phyloP scores from a whole-genome alignment of 2,113 vertebrate species.

The Neolamprologus tretocephalus region DNA sequence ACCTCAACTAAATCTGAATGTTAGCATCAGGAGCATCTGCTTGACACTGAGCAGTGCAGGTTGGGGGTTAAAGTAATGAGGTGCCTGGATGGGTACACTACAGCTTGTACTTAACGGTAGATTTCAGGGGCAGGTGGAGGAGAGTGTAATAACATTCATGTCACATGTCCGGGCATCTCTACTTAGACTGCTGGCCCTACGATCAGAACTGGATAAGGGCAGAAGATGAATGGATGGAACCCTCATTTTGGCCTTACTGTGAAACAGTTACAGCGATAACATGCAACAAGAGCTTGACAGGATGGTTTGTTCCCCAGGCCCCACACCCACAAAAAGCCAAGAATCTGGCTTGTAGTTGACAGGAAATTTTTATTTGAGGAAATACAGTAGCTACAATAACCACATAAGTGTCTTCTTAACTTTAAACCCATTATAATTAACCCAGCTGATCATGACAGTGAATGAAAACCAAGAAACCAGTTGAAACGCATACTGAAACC shows the following conservation, averaged over 20 bases:
- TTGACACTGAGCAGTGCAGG: background rate
- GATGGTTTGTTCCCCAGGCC: background rate
- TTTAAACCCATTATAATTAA: background rate
- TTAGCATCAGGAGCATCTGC: background rate
- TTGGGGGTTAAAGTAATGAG: constrained; percentile 5
- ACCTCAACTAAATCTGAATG: background rate
- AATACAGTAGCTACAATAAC: background rate
- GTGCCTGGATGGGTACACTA: constrained; percentile 4
- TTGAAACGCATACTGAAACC: background rate
- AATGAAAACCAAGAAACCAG: background rate
- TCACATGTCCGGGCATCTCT: background rate
- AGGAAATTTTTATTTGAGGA: background rate
- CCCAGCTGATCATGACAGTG: background rate
- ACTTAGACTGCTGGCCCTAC: background rate
- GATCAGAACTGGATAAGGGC: background rate
- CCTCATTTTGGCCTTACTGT: background rate
- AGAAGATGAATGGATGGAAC: background rate
- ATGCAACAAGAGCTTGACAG: background rate
- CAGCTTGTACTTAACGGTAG: constrained; percentile 21
- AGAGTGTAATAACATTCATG: background rate
- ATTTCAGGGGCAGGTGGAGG: constrained; percentile 22
- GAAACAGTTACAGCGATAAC: background rate
- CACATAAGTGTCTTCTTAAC: background rate
- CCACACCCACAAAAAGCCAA: background rate
- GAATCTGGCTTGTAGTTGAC: background rate